Evolutionary conservation across 1,140 invertebrate genomes (phyloP).

Genomic region (Lucilia sericata): DNA sequence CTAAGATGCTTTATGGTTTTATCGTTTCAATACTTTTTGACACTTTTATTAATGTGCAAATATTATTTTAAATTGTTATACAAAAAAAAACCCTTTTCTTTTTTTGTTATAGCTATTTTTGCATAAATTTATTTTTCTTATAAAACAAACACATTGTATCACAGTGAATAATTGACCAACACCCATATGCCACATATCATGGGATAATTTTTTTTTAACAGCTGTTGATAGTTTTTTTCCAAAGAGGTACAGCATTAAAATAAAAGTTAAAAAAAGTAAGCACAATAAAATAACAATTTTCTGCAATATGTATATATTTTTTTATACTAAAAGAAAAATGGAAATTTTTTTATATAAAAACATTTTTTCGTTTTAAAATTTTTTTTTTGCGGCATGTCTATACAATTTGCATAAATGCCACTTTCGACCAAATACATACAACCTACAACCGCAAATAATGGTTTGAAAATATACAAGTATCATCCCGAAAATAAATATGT

Average conservation of each 20-base stretch:
- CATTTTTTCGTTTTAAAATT: background rate
- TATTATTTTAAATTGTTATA: conserved; percentile 15
- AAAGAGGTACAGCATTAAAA: background rate
- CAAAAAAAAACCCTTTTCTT: background rate
- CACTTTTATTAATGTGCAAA: conserved; percentile 40
- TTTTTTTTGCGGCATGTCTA: conserved; percentile 18
- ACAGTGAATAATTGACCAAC: conserved; percentile 41
- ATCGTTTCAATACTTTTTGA: background rate
- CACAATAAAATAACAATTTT: conserved; percentile 24
- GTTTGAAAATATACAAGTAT: conserved; percentile 19
- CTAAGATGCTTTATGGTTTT: background rate
- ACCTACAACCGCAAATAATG: conserved; percentile 29
- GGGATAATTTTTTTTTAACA: background rate
- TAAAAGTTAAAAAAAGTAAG: background rate
- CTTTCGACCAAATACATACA: background rate
- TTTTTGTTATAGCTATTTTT: too few species aligned
- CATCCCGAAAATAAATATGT: background rate
- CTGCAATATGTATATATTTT: background rate
- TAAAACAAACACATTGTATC: conserved; percentile 29
- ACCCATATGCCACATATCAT: conserved; percentile 40
- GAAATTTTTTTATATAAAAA: background rate
- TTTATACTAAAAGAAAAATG: background rate
- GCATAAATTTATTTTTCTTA: background rate
- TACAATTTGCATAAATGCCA: conserved; percentile 45
- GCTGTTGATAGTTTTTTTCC: conserved; percentile 27